Evolutionary conservation across 2,113 vertebrate species (phyloP).

Genomic region (Coregonus clupeaformis): DNA sequence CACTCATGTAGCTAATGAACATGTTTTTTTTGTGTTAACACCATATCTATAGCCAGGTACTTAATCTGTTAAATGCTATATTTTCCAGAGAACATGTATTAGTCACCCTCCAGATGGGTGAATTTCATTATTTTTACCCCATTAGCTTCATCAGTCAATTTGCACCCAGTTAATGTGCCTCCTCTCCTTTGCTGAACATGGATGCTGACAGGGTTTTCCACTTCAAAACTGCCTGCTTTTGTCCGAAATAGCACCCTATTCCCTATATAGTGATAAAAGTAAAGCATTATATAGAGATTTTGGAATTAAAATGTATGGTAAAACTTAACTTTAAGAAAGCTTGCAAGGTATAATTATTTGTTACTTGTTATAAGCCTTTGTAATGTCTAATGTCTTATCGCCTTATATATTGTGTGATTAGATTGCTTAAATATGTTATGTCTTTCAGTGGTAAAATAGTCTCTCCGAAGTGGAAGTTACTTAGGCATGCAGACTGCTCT

Average conservation of each 20-base stretch:
- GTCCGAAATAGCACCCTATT: no score
- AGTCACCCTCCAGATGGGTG: neutral
- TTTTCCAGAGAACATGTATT: neutral
- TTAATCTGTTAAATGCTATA: no score
- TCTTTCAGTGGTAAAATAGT: conserved; percentile 86
- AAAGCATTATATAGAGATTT: no score
- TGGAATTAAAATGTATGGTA: no score
- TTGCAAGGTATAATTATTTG: no score
- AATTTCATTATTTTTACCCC: conserved; percentile 9
- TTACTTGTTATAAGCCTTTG: neutral
- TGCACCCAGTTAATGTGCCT: conserved; percentile 8
- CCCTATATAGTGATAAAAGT: no score
- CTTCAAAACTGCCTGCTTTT: conserved; percentile 45
- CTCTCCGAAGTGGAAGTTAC: conserved; percentile 99
- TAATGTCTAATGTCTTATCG: neutral
- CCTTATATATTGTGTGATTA: neutral
- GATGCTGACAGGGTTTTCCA: neutral
- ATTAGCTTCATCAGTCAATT: neutral
- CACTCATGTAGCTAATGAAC: no score
- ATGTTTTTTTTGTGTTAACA: no score
- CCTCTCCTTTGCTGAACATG: neutral
- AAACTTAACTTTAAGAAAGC: neutral
- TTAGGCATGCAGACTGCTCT: conserved; percentile 87
- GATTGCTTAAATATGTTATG: neutral
- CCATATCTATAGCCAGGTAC: no score